These are phyloP conservation scores for Serripes groenlandicus DNA, from an alignment of 2,888 invertebrate species.

Conservation along the genomic window DNA sequence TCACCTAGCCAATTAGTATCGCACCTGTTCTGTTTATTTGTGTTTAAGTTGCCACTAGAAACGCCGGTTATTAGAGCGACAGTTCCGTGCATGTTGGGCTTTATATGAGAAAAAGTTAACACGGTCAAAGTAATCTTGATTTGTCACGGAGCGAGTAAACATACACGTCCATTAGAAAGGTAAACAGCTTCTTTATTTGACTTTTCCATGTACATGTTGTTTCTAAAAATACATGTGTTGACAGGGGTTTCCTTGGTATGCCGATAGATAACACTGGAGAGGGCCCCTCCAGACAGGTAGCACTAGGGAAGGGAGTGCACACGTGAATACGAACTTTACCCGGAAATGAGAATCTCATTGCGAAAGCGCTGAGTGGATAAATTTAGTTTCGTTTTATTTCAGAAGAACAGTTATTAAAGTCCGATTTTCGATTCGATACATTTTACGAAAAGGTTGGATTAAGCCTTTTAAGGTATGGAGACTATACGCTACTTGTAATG, in stretches of 20 bases:
- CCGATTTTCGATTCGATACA: too few species aligned
- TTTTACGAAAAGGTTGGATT: too few species aligned
- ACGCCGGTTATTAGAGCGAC: conserved; percentile 55
- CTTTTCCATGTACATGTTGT: background rate
- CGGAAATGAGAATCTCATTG: too few species aligned
- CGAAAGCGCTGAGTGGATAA: too few species aligned
- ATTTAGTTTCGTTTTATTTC: too few species aligned
- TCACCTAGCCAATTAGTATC: conserved; percentile 10
- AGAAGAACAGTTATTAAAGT: too few species aligned
- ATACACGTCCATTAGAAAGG: conserved; percentile 14
- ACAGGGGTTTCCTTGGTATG: conserved; percentile 39
- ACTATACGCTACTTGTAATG: too few species aligned
- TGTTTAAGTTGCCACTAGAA: conserved; percentile 70
- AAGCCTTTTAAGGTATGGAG: too few species aligned
- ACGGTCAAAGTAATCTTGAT: too few species aligned
- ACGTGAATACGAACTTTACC: too few species aligned
- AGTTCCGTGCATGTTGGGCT: conserved; percentile 56
- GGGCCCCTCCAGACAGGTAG: too few species aligned
- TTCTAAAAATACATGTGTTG: conserved; percentile 26
- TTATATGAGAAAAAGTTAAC: background rate
- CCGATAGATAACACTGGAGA: background rate
- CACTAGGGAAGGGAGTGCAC: too few species aligned
- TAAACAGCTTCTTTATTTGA: conserved; percentile 6
- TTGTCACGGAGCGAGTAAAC: background rate
- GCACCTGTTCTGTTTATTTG: conserved; percentile 61